Conservation (phyloP, 2,888 invertebrate genomes). For the Lasioglossum oenotherae region DNA sequence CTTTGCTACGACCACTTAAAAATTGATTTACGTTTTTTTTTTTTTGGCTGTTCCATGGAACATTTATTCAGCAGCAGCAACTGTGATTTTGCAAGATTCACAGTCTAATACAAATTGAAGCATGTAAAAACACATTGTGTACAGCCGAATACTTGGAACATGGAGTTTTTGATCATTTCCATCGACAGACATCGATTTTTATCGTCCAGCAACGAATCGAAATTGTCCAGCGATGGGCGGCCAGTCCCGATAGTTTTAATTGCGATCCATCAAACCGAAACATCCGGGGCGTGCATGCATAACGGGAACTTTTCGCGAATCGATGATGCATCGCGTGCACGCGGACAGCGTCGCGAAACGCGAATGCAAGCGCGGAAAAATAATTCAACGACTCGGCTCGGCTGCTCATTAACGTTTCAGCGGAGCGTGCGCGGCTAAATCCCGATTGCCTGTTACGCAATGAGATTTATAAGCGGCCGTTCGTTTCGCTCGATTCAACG, state of each 20-base stretch:
- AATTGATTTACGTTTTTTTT: too few species aligned
- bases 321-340: slow-evolving; percentile 34
- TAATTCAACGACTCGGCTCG: slow-evolving; percentile 18
- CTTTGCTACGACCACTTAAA: too few species aligned
- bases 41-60: too few species aligned
- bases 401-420: slow-evolving; percentile 34
- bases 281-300: neutral
- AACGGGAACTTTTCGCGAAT: slow-evolving; percentile 33
- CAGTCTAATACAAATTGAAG: neutral
- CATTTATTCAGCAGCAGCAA: neutral
- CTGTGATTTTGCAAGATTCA: neutral
- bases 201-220: neutral
- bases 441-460: slow-evolving; percentile 15
- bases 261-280: slow-evolving; percentile 29
- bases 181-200: neutral
- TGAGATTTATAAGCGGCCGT: slow-evolving; percentile 2
- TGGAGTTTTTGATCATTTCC: neutral
- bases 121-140: neutral
- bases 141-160: neutral
- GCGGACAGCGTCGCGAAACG: slow-evolving; percentile 20
- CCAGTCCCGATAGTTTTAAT: slow-evolving; percentile 21
- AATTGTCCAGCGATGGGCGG: neutral
- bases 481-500: slow-evolving; percentile 10
- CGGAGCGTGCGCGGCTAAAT: neutral
- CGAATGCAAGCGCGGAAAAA: slow-evolving; percentile 27